A percentile compares a stretch with the other conserved stretches of the same genome.
Conservation (phyloP, 2,888 invertebrate species). For the Isotomurus palustris region DNA sequence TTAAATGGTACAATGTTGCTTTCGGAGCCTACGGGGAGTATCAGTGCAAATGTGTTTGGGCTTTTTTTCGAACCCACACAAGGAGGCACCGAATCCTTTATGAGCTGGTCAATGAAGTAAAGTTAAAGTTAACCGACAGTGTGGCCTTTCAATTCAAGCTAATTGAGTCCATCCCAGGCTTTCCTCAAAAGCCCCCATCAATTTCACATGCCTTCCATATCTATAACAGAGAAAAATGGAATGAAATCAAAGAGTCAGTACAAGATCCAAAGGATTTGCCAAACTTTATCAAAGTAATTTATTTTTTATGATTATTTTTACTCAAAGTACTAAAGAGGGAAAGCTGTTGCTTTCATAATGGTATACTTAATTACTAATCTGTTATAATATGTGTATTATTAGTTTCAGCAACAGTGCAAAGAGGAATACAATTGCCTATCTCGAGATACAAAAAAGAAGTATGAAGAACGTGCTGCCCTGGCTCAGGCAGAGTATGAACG, state of each 20-base stretch:
- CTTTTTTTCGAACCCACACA: constrained; percentile 18
- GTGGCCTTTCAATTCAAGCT: constrained; percentile 11
- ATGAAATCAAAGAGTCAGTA: constrained; percentile 5
- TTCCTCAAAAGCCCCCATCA: constrained; percentile 24
- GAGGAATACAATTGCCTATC: constrained; percentile 12
- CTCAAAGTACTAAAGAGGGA: neutral
- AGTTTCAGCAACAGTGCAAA: constrained; percentile 29
- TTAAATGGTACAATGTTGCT: constrained; percentile 38
- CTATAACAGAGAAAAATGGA: constrained; percentile 30
- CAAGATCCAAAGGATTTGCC: constrained; percentile 9
- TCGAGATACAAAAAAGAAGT: constrained; percentile 5
- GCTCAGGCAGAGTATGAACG: constrained; percentile 15
- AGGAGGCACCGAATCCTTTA: constrained; percentile 35
- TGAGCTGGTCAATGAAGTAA: constrained; percentile 36
- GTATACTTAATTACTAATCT: constrained; percentile 9
- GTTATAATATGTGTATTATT: neutral
- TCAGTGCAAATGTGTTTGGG: constrained; percentile 34
- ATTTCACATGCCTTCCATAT: constrained; percentile 12
- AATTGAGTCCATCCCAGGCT: constrained; percentile 25
- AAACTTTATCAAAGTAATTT: constrained; percentile 23
- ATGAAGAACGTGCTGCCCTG: constrained; percentile 12
- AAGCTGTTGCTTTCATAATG: too few species aligned
- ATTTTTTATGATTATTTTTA: neutral
- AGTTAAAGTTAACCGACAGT: constrained; percentile 9
- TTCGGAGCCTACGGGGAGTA: constrained; percentile 23